Base-by-base conservation (phyloP, 2,888 invertebrate species). In the Ophioninae sp. region DNA sequence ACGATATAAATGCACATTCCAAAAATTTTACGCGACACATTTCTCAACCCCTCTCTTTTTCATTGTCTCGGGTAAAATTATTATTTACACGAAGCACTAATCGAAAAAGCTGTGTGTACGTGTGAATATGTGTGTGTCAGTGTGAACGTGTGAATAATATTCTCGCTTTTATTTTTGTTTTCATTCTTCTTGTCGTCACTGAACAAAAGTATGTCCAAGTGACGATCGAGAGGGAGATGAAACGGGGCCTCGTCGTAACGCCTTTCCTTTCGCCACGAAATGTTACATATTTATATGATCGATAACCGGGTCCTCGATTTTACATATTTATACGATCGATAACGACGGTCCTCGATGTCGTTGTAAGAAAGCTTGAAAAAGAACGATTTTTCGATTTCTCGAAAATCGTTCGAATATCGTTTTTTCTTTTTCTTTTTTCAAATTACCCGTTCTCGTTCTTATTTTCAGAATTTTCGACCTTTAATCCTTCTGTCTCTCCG, bases 71-170 rank as follows among this genome's bases (percentile, higher is more conserved):
- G 56, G 1, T 61, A 65, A 22, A 74, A 86, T 85, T 82, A 83
- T 84, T 87, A 88, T 87, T 83, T 88, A 87, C 87, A 87, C 87
- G 87, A 87, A 88, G 88, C 88, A 86, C 86, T 87, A 84, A 83
- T 88, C 84, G 88, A 84, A 86, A 87, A 87, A 88, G 85, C 85
- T 87, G 84, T 76, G 84, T 85, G 58, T 59, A 68, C 77, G 67
- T 73, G 39, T 79, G 1, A 3, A 30, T 30, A 30, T 3, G 30
- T 30, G 30, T 30, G 30, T 30, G 30, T 30, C 30, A 3, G 30
- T 30, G 30, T 30, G 1, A 30, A 30, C 30, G 30, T 3, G 64
- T 79, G 22, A 3, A 51, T 51, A 51, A 6, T 51, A 30, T 2
- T 30, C 30, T 30, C 30, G 30, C 51, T 51, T 51, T 51, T 13